Percentiles rank a stretch among this genome's conserved stretches.
Conservation (phyloP, 2,888 invertebrate species). For the Mechanitis messenoides region DNA sequence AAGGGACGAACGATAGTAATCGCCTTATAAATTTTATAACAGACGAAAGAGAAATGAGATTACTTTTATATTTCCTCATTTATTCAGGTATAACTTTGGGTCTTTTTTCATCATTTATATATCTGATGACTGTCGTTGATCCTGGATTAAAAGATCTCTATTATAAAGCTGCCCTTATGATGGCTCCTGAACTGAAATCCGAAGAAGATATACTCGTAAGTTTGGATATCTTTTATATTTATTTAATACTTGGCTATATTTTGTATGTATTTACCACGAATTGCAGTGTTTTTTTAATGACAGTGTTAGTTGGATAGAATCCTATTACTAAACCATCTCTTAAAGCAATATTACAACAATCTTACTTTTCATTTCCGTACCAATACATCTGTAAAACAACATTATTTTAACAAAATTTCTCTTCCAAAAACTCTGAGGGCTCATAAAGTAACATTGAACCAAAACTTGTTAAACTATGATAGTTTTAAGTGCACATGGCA, state of each 20-base stretch:
- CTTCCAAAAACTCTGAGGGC: too few relatives aligned
- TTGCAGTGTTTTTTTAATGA: too few relatives aligned
- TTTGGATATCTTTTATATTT: not conserved
- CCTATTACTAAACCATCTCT: too few relatives aligned
- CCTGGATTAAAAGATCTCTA: slow-evolving; percentile 42
- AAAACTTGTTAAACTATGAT: too few relatives aligned
- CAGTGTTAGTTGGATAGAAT: too few relatives aligned
- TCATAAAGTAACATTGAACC: too few relatives aligned
- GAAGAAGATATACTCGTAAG: slow-evolving; percentile 26
- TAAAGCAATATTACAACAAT: too few relatives aligned
- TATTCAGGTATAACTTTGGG: slow-evolving; percentile 35
- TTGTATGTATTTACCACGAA: too few relatives aligned
- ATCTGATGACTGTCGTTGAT: slow-evolving; percentile 45
- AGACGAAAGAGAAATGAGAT: slow-evolving; percentile 35
- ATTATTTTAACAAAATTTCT: too few relatives aligned
- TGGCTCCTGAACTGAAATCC: slow-evolving; percentile 26
- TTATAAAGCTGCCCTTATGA: slow-evolving; percentile 24
- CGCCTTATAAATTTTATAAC: slow-evolving; percentile 6
- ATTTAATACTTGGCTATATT: not conserved
- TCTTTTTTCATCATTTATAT: slow-evolving; percentile 40
- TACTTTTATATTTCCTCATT: slow-evolving; percentile 38
- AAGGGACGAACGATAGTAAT: slow-evolving; percentile 3
- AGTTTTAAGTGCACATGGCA: too few relatives aligned
- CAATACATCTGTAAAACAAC: too few relatives aligned
- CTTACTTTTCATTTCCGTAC: too few relatives aligned